phyloP scores from a whole-genome alignment of 2,797 vertebrate genomes.

The Pristis pectinata region DNA sequence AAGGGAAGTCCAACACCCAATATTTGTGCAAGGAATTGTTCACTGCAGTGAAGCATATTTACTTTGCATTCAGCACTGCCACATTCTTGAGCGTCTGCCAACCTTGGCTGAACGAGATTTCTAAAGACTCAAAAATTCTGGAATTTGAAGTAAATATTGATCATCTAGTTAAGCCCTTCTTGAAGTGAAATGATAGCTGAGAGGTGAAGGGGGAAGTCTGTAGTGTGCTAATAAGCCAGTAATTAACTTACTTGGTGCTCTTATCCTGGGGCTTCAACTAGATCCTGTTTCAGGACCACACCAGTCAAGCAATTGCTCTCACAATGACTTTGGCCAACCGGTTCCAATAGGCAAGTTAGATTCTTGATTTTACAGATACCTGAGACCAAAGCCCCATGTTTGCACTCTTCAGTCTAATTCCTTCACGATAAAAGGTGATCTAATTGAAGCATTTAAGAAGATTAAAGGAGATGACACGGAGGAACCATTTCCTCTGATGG shows the following conservation, averaged over 20 bases:
- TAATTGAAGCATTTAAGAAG: neutral
- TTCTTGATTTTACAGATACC: neutral
- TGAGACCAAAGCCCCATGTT: neutral
- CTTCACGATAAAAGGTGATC: neutral
- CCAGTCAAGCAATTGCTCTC: neutral
- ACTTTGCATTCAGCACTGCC: neutral
- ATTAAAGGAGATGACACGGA: neutral
- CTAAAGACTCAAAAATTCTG: neutral
- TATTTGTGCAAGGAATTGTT: slow-evolving; percentile 33
- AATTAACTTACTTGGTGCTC: neutral
- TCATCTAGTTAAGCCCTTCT: neutral
- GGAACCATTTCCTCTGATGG: neutral
- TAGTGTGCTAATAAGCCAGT: neutral
- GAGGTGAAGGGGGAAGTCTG: neutral
- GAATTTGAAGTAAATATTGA: slow-evolving; percentile 15
- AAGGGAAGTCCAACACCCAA: neutral
- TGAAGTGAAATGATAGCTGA: neutral
- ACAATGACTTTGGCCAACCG: neutral
- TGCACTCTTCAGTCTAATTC: neutral
- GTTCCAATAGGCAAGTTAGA: neutral
- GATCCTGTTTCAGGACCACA: slow-evolving; percentile 21
- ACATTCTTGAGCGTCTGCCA: slow-evolving; percentile 24
- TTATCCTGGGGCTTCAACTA: neutral
- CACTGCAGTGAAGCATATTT: neutral
- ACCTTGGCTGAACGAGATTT: neutral